Evolutionary conservation across 2,888 invertebrate species (phyloP).

Genomic region (Trachelus troglodyta): DNA sequence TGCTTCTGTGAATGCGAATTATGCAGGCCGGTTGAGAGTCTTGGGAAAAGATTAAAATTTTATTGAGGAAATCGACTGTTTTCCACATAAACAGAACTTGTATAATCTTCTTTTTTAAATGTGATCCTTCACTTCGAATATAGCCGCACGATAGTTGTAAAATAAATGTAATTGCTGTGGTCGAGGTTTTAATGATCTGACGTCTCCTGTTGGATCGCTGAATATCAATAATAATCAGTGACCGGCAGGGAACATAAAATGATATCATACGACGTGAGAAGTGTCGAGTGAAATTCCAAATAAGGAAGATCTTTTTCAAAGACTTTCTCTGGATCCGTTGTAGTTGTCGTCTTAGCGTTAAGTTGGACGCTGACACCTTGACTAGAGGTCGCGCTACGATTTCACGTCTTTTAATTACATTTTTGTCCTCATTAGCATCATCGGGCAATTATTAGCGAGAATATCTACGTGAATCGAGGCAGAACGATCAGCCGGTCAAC

Average conservation of each 20-base stretch:
- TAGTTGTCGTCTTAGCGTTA: background rate
- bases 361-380: background rate
- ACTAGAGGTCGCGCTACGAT: background rate
- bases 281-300: background rate
- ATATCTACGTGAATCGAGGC: background rate
- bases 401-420: background rate
- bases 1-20: background rate
- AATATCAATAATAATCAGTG: background rate
- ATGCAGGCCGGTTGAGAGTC: background rate
- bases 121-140: background rate
- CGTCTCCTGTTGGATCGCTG: background rate
- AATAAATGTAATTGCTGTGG: background rate
- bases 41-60: too few relatives aligned
- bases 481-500: background rate
- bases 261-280: background rate
- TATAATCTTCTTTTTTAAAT: background rate
- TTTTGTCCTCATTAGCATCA: background rate
- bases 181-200: background rate
- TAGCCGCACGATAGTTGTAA: background rate
- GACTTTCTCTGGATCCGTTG: background rate
- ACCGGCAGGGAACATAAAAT: background rate
- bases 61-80: background rate
- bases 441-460: background rate
- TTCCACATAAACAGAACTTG: background rate
- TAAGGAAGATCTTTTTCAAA: background rate